Evolutionary conservation across 2,113 vertebrate genomes (phyloP).

Genomic region (Callipepla squamata): DNA sequence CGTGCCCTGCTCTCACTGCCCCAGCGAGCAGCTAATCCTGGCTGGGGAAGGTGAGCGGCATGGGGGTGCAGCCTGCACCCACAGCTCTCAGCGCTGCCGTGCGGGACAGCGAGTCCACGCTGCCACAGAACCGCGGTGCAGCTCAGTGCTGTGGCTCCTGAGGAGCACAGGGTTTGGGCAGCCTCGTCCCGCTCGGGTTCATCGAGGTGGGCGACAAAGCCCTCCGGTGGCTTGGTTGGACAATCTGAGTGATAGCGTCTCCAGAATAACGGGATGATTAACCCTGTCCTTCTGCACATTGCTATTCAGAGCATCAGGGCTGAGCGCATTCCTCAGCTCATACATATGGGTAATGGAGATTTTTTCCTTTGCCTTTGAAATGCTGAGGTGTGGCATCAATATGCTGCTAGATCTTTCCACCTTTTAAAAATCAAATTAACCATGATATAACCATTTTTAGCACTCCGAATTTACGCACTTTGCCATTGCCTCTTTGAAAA

Average conservation of each 20-base stretch:
- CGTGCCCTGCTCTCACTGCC: conserved; percentile 3
- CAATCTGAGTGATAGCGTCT: not conserved
- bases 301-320: not conserved
- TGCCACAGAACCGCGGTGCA: not conserved
- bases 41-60: not conserved
- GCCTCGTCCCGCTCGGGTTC: not conserved
- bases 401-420: not conserved
- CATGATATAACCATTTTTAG: not conserved
- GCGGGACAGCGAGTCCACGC: accelerated
- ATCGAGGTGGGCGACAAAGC: not conserved
- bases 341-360: not conserved
- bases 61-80: not conserved
- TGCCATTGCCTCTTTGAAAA: not conserved
- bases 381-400: not conserved
- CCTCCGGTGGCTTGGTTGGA: not conserved
- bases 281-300: not conserved
- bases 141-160: not conserved
- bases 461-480: not conserved
- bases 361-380: not conserved
- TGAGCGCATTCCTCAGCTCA: not conserved
- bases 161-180: not conserved
- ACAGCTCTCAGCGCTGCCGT: not conserved
- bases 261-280: not conserved
- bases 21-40: conserved; percentile 35
- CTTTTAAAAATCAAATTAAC: conserved; percentile 18